Percentiles rank a stretch among this genome's conserved stretches.
Evolutionary conservation across 2,113 vertebrate genomes (phyloP).

Genomic region (Pyxicephalus adspersus): DNA sequence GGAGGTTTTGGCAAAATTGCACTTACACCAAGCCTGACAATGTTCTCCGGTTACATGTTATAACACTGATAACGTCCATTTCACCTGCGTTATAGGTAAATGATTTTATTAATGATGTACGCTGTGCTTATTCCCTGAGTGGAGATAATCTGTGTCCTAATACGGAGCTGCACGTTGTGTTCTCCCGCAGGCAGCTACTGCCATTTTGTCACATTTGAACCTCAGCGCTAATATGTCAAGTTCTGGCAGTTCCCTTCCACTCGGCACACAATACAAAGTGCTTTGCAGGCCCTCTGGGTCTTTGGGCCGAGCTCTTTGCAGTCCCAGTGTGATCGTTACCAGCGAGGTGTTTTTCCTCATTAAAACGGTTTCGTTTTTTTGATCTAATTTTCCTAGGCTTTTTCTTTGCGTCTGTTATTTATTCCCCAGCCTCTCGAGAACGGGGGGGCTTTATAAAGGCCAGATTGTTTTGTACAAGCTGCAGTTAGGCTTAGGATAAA

Average conservation of each 20-base stretch:
- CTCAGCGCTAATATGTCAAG: constrained; percentile 34
- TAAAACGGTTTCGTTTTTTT: constrained; percentile 51
- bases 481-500: constrained; percentile 25
- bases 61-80: neutral
- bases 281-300: constrained; percentile 45
- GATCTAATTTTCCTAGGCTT: constrained; percentile 48
- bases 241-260: constrained; percentile 19
- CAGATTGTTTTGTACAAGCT: constrained; percentile 26
- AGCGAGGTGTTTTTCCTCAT: constrained; percentile 50
- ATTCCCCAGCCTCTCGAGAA: constrained; percentile 43
- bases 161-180: neutral
- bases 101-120: neutral
- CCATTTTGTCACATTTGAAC: constrained; percentile 48
- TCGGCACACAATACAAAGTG: constrained; percentile 40
- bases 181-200: constrained; percentile 19
- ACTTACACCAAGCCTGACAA: neutral
- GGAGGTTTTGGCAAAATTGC: no score
- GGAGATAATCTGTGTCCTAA: constrained; percentile 35
- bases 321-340: constrained; percentile 48
- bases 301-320: constrained; percentile 2
- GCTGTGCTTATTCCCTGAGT: neutral
- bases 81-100: constrained; percentile 8
- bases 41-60: constrained; percentile 1
- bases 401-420: constrained; percentile 45
- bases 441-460: constrained; percentile 48